Evolutionary conservation across 2,888 invertebrate genomes (phyloP), one percentile per base, ranked within the genome.

Genomic region (Litoditis marina): DNA sequence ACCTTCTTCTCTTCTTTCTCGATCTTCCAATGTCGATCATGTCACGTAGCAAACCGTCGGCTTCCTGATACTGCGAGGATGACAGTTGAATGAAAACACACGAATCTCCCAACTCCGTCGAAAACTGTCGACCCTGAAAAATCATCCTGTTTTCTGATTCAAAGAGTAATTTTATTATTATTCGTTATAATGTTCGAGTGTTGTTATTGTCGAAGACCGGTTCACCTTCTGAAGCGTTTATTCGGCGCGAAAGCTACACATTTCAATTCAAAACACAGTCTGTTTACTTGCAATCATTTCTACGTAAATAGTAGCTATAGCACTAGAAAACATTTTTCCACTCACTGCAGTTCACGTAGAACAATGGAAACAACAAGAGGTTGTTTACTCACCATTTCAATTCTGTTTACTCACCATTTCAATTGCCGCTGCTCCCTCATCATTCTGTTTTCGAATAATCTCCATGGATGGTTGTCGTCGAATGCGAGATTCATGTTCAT

Each of bases 401-500:
- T 36, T 36, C 13, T 11, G 13, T 11, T 11, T 5, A 22, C 36
- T 13, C 22, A 69, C 69, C 64, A 53, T 57, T 30, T 69, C 68
- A 25, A 34, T 19, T 6, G 54, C 53, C 0, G 53, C 57, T 34
- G 61, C 30, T 42, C 66, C 60, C 32, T 72, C 69, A 54, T 72
- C 72, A 13, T 67, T 44, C n/a, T 50, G 47, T 44, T 61, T 68
- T 4, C 69, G 52, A 44, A 72, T 69, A 52, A 68, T 67, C 53
- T 72, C 72, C 72, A 72, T 72, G n/a, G 72, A 72, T 47, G 66
- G 66, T 31, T 65, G 66, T 19, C 72, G 60, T 32, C 64, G 63
- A 51, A 72, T 69, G 31, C 66, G 65, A 39, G 36, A 36, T 28
- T 69, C 68, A 6, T 65, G 44, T 34, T 68, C 69, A 46, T 42